These are phyloP conservation scores for Aleadryas rufinucha DNA, from an alignment of 2,113 vertebrate genomes.

Conservation along the genomic window DNA sequence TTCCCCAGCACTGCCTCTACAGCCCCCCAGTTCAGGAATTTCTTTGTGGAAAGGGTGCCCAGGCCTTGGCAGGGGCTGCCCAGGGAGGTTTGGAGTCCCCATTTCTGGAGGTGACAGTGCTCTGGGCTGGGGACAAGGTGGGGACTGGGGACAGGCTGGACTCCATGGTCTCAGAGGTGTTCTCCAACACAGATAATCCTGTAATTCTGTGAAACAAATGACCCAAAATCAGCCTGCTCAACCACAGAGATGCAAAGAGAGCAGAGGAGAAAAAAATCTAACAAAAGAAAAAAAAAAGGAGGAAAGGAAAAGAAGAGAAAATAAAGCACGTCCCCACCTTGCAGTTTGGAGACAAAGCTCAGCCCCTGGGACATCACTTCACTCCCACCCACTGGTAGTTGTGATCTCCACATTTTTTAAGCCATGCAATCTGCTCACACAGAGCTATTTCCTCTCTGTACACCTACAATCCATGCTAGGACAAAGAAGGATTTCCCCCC, in stretches of 20 bases:
- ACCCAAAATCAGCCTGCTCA: neutral
- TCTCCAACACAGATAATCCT: neutral
- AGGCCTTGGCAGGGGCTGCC: neutral
- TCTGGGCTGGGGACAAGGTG: neutral
- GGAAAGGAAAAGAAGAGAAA: rapidly evolving
- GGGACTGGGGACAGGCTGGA: rapidly evolving
- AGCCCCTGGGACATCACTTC: neutral
- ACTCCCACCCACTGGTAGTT: neutral
- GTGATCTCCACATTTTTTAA: neutral
- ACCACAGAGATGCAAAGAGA: neutral
- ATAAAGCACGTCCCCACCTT: neutral
- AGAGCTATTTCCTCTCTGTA: neutral
- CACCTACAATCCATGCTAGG: neutral
- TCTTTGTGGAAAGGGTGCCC: neutral
- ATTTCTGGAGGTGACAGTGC: neutral
- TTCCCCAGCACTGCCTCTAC: neutral
- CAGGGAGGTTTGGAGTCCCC: neutral
- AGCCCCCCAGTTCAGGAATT: neutral
- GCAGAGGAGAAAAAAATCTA: neutral
- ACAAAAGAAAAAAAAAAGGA: neutral
- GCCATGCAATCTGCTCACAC: neutral
- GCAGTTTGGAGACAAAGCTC: neutral
- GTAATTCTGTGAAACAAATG: neutral
- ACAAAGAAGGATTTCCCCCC: neutral
- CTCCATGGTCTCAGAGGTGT: neutral